Evolutionary conservation across 2,888 invertebrate genomes (phyloP).

Genomic region (Leucoptera coffeella): DNA sequence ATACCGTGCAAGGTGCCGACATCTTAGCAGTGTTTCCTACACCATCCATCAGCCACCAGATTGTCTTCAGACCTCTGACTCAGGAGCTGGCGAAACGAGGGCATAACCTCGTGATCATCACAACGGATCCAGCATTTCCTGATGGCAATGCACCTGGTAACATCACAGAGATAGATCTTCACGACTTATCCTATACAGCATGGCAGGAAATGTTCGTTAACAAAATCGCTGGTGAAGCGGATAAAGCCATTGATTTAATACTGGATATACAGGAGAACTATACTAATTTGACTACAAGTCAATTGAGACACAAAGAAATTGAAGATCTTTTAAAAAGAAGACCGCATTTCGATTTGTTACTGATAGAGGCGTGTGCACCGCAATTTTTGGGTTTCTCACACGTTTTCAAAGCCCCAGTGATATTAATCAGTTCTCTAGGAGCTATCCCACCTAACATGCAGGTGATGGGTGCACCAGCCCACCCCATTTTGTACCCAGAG

Average conservation of each 20-base stretch:
- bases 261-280: background rate
- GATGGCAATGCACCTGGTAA: background rate
- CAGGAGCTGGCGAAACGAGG: slow-evolving; percentile 24
- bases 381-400: slow-evolving; percentile 12
- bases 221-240: background rate
- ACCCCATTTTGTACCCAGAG: slow-evolving; percentile 13
- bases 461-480: slow-evolving; percentile 11
- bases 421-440: slow-evolving; percentile 17
- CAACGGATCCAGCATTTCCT: slow-evolving; percentile 11
- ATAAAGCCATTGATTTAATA: background rate
- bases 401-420: slow-evolving; percentile 16
- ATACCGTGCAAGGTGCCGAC: too few relatives aligned
- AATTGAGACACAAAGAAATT: slow-evolving; percentile 12
- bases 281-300: slow-evolving; percentile 9
- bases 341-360: slow-evolving; percentile 14
- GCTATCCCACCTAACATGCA: slow-evolving; percentile 8
- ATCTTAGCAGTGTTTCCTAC: slow-evolving; percentile 11
- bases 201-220: background rate
- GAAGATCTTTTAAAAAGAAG: slow-evolving; percentile 9
- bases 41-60: slow-evolving; percentile 20
- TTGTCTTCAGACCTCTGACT: slow-evolving; percentile 27
- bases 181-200: background rate
- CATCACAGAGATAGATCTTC: background rate
- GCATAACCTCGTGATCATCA: slow-evolving; percentile 31
- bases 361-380: slow-evolving; percentile 13